A percentile compares a stretch with the other conserved stretches of the same genome.
Conservation (phyloP, 2,888 invertebrate species). For the Xestoiulus laeticollis region DNA sequence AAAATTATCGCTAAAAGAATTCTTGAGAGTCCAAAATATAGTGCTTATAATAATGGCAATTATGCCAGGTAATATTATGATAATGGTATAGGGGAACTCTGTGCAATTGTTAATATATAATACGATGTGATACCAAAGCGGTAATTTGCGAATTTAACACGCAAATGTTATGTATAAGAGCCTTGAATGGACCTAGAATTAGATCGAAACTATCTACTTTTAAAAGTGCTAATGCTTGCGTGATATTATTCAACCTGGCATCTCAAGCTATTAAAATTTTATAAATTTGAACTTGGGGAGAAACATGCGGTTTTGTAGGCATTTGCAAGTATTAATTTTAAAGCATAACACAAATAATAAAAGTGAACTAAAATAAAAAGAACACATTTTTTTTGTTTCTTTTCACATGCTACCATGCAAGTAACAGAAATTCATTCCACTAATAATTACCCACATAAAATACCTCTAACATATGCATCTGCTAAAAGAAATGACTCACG, state of each 20-base stretch:
- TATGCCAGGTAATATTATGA: background rate
- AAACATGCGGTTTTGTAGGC: background rate
- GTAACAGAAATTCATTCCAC: too few species aligned
- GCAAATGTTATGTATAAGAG: background rate
- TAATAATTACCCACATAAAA: too few species aligned
- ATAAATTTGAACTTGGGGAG: background rate
- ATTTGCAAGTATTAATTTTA: too few species aligned
- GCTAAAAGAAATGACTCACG: too few species aligned
- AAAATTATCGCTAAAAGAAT: background rate
- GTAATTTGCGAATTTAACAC: constrained; percentile 26
- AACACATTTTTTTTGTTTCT: too few species aligned
- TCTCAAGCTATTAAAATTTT: background rate
- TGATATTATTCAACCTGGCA: background rate
- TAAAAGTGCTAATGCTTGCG: background rate
- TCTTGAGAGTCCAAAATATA: background rate
- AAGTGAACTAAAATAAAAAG: too few species aligned
- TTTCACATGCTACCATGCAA: too few species aligned
- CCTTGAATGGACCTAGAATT: constrained; percentile 4
- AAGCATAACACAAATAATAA: too few species aligned
- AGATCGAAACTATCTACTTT: background rate
- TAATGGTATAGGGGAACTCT: background rate
- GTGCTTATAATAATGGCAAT: background rate
- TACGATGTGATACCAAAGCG: background rate
- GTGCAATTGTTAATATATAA: background rate
- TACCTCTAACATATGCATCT: too few species aligned